Base-by-base conservation (phyloP, 2,113 vertebrate genomes). In the Hiodon tergisus region DNA sequence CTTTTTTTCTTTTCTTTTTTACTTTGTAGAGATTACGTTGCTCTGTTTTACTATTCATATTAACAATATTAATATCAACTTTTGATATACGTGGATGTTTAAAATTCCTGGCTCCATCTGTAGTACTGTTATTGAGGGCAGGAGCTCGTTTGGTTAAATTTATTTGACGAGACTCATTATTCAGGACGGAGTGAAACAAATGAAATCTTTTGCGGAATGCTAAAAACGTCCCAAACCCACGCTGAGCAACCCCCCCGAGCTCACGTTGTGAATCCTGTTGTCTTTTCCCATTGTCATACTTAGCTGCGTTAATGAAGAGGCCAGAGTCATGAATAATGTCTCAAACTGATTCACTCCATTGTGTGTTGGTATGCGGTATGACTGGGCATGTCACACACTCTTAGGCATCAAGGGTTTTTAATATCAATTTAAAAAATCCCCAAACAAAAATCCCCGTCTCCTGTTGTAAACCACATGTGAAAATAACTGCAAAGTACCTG, bases 331-430 rank as follows among this genome's bases (percentile, higher is more conserved):
- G 78, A 79, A 79, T 81, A 84, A 87, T 79, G 87, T 31, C 80
- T 81, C 55, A 11, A 78, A 61, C 57, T 69, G 77, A 68, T 80
- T 79, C 81, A 76, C 78, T 86, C 78, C 70, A 82, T 87, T 89
- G 87, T 86, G 79, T 59, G 69, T 78, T 79, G 81, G 80, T 78
- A 79, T 85, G 81, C 86, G 82, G 78, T 79, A 73, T 66, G 77
- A 83, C 81, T 75, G 61, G 81, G 78, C 83, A 81, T 82, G 78
- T 82, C 62, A 72, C 81, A 81, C 80, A 54, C 72, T 72, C 82
- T 81, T 79, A 78, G 77, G 77, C 82, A 83, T 83, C 82, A 67
- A 72, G 78, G 76, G 80, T 81, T 75, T 68, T 71, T 60, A 31
- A 31, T 31, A 31, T 31, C 31, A 1, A 31, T 31, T 31, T 1